phyloP scores from a whole-genome alignment of 2,113 vertebrate genomes.

The Salvator merianae region DNA sequence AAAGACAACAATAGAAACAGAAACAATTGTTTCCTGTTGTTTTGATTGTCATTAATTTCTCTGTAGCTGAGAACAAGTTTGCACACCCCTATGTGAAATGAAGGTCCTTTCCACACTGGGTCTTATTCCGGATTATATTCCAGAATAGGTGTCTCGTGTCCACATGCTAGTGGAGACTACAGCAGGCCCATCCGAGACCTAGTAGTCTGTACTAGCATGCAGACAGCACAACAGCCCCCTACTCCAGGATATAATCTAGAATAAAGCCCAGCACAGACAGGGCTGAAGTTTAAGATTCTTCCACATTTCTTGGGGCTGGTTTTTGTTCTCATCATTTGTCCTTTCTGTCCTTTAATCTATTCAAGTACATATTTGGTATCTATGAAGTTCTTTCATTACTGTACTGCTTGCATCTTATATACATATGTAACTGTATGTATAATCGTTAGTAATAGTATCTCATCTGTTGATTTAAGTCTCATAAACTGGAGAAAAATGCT shows the following conservation, averaged over 20 bases:
- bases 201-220: too few relatives aligned
- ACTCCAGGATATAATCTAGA: too few relatives aligned
- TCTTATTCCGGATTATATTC: too few relatives aligned
- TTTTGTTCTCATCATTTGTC: neutral
- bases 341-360: neutral
- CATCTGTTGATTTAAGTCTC: neutral
- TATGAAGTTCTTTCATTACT: neutral
- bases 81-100: neutral
- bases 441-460: neutral
- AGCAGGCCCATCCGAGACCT: too few relatives aligned
- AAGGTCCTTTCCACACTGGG: neutral
- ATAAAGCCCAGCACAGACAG: too few relatives aligned
- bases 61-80: neutral
- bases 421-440: neutral
- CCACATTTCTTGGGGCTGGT: neutral
- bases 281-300: neutral
- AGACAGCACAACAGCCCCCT: too few relatives aligned
- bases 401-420: neutral
- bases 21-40: conserved; percentile 26
- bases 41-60: neutral
- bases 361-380: neutral
- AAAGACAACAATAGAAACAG: conserved; percentile 7
- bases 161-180: too few relatives aligned
- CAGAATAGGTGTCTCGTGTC: too few relatives aligned
- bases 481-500: neutral